Percentiles rank a stretch among this genome's conserved stretches.
Conservation (phyloP, 2,888 invertebrate genomes). For the Plebejus argus region DNA sequence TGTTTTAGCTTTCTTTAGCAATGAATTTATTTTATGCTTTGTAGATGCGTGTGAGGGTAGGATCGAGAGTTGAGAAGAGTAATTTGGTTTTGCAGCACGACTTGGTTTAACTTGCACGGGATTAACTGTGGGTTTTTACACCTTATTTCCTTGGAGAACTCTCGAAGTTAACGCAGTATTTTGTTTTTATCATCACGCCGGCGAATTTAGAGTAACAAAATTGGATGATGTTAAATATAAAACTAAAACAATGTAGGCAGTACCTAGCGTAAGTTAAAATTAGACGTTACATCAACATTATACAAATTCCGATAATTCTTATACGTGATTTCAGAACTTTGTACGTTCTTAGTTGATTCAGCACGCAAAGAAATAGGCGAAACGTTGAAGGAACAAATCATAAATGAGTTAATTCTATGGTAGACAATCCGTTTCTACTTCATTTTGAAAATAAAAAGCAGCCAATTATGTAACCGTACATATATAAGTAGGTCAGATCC, state of each 20-base stretch:
- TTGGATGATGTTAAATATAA: not conserved
- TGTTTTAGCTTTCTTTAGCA: slow-evolving; percentile 21
- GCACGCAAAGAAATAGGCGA: not conserved
- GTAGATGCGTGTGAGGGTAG: slow-evolving; percentile 23
- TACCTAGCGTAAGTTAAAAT: not conserved
- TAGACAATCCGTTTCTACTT: too few relatives aligned
- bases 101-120: not conserved
- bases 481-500: not conserved
- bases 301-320: not conserved
- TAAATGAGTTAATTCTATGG: too few relatives aligned
- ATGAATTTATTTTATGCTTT: slow-evolving; percentile 30
- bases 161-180: not conserved
- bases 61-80: not conserved
- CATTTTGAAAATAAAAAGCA: not conserved
- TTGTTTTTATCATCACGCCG: not conserved
- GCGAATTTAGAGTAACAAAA: not conserved
- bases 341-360: not conserved
- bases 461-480: not conserved
- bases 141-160: not conserved
- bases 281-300: not conserved
- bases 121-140: not conserved
- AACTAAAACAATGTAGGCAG: slow-evolving; percentile 1
- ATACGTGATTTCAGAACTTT: not conserved
- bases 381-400: not conserved
- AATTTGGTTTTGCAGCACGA: not conserved